Conservation (phyloP, 2,888 invertebrate genomes). For the Augiades crinisus region DNA sequence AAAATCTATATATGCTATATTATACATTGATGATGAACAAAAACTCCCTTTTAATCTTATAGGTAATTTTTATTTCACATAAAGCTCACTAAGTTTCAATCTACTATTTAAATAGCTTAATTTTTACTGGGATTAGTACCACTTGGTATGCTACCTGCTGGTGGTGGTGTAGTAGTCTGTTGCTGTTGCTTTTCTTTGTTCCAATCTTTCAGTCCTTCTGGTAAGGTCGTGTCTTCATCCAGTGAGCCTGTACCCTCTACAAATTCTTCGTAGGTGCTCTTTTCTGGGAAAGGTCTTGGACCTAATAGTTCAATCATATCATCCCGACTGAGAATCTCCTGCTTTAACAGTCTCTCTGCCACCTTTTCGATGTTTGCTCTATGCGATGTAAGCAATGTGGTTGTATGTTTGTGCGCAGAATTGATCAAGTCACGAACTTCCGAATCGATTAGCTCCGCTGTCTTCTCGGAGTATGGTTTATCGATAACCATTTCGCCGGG, state of each 20-base stretch:
- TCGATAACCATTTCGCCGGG: slow-evolving; percentile 96
- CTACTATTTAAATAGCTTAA: slow-evolving; percentile 50
- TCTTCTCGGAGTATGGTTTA: slow-evolving; percentile 99
- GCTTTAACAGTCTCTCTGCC: slow-evolving; percentile 93
- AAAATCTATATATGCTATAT: slow-evolving; percentile 7
- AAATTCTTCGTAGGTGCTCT: slow-evolving; percentile 99
- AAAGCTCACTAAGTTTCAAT: slow-evolving; percentile 56
- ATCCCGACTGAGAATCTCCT: slow-evolving; percentile 96
- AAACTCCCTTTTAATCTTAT: slow-evolving; percentile 66
- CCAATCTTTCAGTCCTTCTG: slow-evolving; percentile 98
- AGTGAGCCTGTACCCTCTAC: slow-evolving; percentile 99
- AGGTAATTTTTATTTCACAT: slow-evolving; percentile 69
- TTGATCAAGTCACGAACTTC: slow-evolving; percentile 86
- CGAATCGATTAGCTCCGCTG: slow-evolving; percentile 96
- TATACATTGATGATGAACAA: slow-evolving; percentile 36
- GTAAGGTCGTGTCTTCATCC: slow-evolving; percentile 97
- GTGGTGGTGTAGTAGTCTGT: slow-evolving; percentile 40
- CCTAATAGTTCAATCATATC: slow-evolving; percentile 99
- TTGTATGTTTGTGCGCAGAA: slow-evolving; percentile 90
- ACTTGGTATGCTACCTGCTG: slow-evolving; percentile 56
- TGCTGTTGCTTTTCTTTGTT: slow-evolving; percentile 87
- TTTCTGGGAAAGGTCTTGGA: slow-evolving; percentile 97
- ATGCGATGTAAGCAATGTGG: slow-evolving; percentile 87
- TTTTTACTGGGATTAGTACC: slow-evolving; percentile 51
- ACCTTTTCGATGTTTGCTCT: slow-evolving; percentile 94